These are phyloP conservation scores for Euphonia xanthogaster DNA, from an alignment of 2,797 vertebrate species.

Conservation along the genomic window DNA sequence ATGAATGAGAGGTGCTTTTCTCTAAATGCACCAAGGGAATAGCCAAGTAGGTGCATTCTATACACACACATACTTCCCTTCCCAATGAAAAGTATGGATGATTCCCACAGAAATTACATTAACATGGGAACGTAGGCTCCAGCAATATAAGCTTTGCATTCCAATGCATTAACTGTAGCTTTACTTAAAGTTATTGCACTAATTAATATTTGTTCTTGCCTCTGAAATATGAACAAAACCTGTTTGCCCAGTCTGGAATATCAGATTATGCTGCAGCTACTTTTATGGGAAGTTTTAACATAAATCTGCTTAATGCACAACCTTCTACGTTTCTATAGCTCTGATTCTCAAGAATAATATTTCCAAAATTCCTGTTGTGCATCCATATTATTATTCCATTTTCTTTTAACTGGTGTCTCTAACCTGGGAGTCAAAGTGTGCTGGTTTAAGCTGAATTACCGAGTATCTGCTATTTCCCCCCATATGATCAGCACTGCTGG, in stretches of 20 bases:
- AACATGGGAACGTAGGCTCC: background rate
- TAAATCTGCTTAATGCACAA: background rate
- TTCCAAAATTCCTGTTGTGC: conserved; percentile 43
- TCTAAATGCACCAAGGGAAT: background rate
- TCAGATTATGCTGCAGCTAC: background rate
- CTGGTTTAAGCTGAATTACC: conserved; percentile 15
- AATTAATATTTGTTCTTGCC: conserved; percentile 48
- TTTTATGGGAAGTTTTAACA: background rate
- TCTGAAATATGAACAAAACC: conserved; percentile 27
- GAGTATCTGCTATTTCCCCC: conserved; percentile 35
- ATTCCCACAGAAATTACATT: background rate
- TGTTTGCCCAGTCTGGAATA: conserved; percentile 2
- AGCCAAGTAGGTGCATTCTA: accelerated
- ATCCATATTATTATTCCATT: conserved; percentile 47
- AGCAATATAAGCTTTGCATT: conserved; percentile 28
- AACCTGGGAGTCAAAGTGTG: background rate
- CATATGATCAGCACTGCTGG: conserved; percentile 48
- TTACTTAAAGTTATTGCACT: background rate
- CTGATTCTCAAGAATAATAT: conserved; percentile 47
- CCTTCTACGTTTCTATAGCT: background rate
- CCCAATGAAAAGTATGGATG: background rate
- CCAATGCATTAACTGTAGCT: conserved; percentile 10
- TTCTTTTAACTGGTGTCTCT: conserved; percentile 44
- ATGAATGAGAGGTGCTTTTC: background rate
- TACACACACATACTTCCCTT: background rate